Conservation (phyloP, 2,113 vertebrate genomes). For the Pyxicephalus adspersus region DNA sequence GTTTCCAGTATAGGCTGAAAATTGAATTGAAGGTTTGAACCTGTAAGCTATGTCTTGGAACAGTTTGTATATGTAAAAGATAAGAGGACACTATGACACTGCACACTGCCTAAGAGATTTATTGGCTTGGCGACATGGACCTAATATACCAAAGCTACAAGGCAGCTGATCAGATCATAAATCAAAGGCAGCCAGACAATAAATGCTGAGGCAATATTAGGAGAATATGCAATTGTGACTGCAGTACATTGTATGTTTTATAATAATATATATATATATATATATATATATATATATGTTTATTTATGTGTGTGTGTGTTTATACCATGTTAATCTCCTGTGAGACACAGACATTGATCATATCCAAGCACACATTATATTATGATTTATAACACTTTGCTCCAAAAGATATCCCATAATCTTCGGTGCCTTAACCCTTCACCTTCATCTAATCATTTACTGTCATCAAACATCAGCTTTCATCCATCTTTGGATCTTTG, state of each 20-base stretch:
- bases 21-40: no score
- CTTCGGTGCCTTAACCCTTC: neutral
- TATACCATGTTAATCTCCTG: neutral
- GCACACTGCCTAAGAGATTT: slow-evolving; percentile 26
- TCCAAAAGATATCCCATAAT: slow-evolving; percentile 10
- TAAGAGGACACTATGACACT: slow-evolving; percentile 15
- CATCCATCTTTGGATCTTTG: slow-evolving; percentile 35
- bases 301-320: no score
- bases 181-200: slow-evolving; percentile 32
- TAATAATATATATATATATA: no score
- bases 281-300: no score
- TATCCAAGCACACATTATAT: neutral
- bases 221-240: slow-evolving; percentile 13
- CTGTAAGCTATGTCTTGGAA: neutral
- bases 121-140: slow-evolving; percentile 35
- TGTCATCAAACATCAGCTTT: slow-evolving; percentile 10
- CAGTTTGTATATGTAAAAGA: slow-evolving; percentile 23
- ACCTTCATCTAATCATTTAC: slow-evolving; percentile 41
- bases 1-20: no score
- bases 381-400: neutral
- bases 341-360: neutral
- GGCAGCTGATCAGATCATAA: slow-evolving; percentile 42
- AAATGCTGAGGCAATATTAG: slow-evolving; percentile 19
- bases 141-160: slow-evolving; percentile 46
- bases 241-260: neutral